Evolutionary conservation across 2,113 vertebrate species (phyloP), one percentile per base, ranked within the genome.

Genomic region (Bagarius yarrelli): DNA sequence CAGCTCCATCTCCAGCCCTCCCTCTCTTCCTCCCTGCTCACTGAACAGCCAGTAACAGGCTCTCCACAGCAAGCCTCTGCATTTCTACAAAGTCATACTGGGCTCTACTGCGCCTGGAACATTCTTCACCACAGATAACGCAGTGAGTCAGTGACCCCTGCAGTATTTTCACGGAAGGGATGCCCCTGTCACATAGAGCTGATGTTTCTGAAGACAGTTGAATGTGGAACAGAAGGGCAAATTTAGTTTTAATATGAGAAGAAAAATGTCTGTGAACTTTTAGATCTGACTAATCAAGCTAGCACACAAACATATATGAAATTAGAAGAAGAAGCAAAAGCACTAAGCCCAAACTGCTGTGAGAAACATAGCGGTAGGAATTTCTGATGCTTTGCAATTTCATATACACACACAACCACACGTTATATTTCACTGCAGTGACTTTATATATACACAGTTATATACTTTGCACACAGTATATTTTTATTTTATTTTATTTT

Each of bases 131-230:
- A 78, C 78, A 73, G 81, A 73, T 83, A 79, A 74, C 73, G 83
- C 78, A 85, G 81, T 85, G 84, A 85, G 81, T 82, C 84, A 85
- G 81, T 85, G 84, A 85, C 84, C 84, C 84, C 84, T 85, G 81
- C 84, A 83, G 84, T 83, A 80, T 67, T 52, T 83, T 63, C 47
- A 72, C 15, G 84, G 84, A 83, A 83, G 50, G 55, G 60, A 81
- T 12, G 70, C 55, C 34, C 56, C 57, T 76, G 76, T 79, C 79
- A 78, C 52, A 78, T 57, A 36, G 78, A 30, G 40, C 70, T 75
- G 55, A 11, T 25, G 66, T 23, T 52, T 78, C 53, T 67, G 32
- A 44, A 82, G 80, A 67, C 32, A 74, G 30, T 13, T 19, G 60
- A 75, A 36, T 76, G 14, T 27, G 53, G 52, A 69, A 61, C 71